Evolutionary conservation across 2,797 vertebrate species (phyloP).

Genomic region (Chelonia mydas): DNA sequence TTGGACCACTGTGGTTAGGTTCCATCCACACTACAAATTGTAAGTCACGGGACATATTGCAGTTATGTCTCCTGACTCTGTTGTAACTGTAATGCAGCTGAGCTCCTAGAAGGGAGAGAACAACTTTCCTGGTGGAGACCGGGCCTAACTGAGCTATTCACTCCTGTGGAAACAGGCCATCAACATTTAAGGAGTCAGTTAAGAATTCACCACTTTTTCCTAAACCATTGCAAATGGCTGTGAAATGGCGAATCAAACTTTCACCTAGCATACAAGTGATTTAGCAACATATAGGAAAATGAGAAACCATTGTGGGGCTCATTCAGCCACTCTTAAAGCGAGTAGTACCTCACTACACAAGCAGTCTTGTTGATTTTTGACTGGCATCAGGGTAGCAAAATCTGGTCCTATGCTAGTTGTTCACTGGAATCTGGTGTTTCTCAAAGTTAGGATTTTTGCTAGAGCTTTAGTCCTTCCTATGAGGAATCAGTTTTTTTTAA

Average conservation of each 20-base stretch:
- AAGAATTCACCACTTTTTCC: not conserved
- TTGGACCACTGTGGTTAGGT: not conserved
- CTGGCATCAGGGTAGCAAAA: not conserved
- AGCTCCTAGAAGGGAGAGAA: not conserved
- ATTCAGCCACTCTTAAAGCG: not conserved
- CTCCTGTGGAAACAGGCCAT: not conserved
- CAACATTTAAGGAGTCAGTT: not conserved
- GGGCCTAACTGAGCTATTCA: not conserved
- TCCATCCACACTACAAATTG: fast-evolving
- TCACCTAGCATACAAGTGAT: not conserved
- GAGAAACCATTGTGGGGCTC: not conserved
- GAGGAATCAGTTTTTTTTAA: not conserved
- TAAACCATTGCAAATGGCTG: not conserved
- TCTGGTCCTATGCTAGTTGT: not conserved
- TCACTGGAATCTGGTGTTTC: not conserved
- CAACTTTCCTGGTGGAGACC: not conserved
- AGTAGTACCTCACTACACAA: not conserved
- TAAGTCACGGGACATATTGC: not conserved
- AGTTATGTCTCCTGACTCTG: not conserved
- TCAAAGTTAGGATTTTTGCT: not conserved
- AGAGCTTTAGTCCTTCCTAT: not conserved
- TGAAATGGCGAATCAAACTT: not conserved
- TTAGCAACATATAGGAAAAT: not conserved
- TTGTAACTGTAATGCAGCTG: not conserved
- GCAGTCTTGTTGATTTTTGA: not conserved